Evolutionary conservation across 2,797 vertebrate genomes (phyloP), one percentile per base, ranked within the genome.

Genomic region (Aphelocoma californica): DNA sequence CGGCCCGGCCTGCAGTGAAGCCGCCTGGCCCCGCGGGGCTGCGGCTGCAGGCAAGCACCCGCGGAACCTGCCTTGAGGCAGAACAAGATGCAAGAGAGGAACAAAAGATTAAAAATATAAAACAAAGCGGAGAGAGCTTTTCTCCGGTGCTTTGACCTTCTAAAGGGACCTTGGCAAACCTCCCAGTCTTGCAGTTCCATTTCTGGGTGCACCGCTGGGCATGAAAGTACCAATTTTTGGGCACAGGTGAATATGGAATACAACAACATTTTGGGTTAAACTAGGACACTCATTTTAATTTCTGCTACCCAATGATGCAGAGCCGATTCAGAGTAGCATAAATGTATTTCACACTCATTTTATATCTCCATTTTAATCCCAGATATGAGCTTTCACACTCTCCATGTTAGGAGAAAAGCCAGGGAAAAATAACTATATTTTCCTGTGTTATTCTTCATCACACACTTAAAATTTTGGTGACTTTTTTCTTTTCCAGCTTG

Each of bases 1-100:
- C 0, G 2, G 31, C 28, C 48, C 12, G 47, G 28, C 44, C 44
- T 2, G 44, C 44, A 29, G n/a, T 1, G 29, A 10, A 18, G 32
- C 13, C 45, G 1, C 26, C 32, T 1, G 21, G 40, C 10, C 24
- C 28, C 5, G n/a, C 2, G 3, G 9, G 6, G 58, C 58, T 40
- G n/a, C 25, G 25, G 50, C 42, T 20, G 24, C 50, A 17, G 29
- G 29, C 29, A 10, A 14, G 8, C 24, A 5, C 17, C 14, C 16
- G 20, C 0, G 1, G 20, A 20, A 14, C 20, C 40, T 19, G 20
- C 51, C 20, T 21, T 18, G 19, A 20, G 34, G 25, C 31, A 25
- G 4, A 17, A 29, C 20, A 16, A n/a, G 18, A 18, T 40, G 24
- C 23, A 21, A 21, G 17, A 21, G 20, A 50, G 16, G 7, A 31